Conservation (phyloP, 2,888 invertebrate species). For the Matsumyia berberina region DNA sequence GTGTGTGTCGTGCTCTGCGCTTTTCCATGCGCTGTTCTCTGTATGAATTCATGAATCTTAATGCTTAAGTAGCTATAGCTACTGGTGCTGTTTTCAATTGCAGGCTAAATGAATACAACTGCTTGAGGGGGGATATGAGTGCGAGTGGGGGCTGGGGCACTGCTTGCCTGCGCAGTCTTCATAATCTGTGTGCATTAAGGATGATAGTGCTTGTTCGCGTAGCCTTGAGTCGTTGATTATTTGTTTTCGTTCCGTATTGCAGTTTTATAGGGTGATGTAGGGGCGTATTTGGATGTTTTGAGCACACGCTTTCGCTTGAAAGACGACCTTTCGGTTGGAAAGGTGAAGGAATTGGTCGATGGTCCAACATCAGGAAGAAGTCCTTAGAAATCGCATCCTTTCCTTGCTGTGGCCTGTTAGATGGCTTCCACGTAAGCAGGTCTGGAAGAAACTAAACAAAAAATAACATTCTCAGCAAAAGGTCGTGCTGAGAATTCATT, state of each 20-base stretch:
- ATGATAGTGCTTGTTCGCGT: constrained; percentile 49
- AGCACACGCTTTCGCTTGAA: too few relatives aligned
- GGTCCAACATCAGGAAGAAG: too few relatives aligned
- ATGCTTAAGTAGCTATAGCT: constrained; percentile 65
- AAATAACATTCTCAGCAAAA: too few relatives aligned
- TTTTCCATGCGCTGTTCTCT: constrained; percentile 32
- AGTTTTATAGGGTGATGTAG: constrained; percentile 40
- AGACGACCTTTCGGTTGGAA: not conserved
- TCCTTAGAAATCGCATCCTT: too few relatives aligned
- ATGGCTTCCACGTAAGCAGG: too few relatives aligned
- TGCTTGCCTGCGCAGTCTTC: constrained; percentile 50
- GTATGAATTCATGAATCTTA: constrained; percentile 54
- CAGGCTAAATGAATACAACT: constrained; percentile 49
- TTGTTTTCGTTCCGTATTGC: constrained; percentile 20
- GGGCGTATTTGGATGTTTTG: not conserved
- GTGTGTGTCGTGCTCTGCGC: constrained; percentile 18
- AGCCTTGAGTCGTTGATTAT: constrained; percentile 74
- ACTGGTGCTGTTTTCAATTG: constrained; percentile 53
- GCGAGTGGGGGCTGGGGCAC: not conserved
- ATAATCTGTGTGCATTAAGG: constrained; percentile 63
- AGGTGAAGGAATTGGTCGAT: too few relatives aligned
- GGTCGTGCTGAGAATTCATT: too few relatives aligned
- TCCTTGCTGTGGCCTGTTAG: too few relatives aligned
- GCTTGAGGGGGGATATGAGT: not conserved
- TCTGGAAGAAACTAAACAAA: too few relatives aligned